These are phyloP conservation scores for Hyposoter dolosus DNA, from an alignment of 2,888 invertebrate genomes.

Conservation along the genomic window DNA sequence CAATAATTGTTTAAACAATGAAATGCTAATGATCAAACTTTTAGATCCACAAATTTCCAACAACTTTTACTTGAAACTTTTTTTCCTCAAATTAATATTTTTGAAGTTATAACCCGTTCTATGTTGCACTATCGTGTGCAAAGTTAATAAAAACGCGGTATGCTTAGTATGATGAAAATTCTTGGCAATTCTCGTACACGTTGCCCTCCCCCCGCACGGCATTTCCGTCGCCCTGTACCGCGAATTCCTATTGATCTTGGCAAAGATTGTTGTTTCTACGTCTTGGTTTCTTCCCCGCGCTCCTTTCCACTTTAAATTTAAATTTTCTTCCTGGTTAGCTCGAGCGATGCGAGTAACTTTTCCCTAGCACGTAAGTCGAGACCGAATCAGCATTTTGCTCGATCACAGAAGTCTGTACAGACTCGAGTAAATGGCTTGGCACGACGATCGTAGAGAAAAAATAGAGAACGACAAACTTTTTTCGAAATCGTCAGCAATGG, in stretches of 20 bases:
- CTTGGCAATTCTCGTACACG: slow-evolving; percentile 41
- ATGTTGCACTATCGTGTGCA: too few species aligned
- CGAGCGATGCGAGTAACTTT: not conserved
- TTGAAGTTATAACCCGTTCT: too few species aligned
- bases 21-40: too few species aligned
- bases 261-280: slow-evolving; percentile 25
- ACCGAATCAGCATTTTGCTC: not conserved
- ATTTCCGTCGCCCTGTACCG: slow-evolving; percentile 48
- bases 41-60: too few species aligned
- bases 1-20: too few species aligned
- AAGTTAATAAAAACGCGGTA: too few species aligned
- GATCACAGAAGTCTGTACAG: not conserved
- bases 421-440: not conserved
- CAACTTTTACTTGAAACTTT: too few species aligned
- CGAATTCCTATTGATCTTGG: slow-evolving; percentile 63
- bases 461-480: not conserved
- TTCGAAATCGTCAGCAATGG: not conserved
- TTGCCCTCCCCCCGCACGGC: not conserved
- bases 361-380: not conserved
- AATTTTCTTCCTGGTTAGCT: not conserved
- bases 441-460: not conserved
- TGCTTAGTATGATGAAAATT: too few species aligned
- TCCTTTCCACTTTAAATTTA: not conserved
- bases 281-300: not conserved
- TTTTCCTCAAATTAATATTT: too few species aligned